Percentiles rank a stretch among this genome's conserved stretches.
These are phyloP conservation scores for Lathamus discolor DNA, from an alignment of 2,113 vertebrate species.

Conservation along the genomic window DNA sequence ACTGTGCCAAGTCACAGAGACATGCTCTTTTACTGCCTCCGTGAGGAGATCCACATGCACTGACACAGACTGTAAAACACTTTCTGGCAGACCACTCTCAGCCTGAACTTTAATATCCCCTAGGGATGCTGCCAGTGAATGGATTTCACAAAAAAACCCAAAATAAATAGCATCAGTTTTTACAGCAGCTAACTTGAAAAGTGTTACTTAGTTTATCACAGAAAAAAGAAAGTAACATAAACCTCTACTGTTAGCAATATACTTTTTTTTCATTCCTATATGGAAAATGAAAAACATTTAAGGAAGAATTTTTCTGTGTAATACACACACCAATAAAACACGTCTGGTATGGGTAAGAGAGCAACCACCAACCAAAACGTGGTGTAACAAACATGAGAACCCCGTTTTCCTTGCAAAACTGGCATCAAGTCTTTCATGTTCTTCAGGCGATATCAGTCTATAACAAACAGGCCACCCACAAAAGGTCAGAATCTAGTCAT, in stretches of 20 bases:
- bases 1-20: background rate
- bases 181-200: background rate
- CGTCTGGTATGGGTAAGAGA: background rate
- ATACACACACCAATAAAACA: background rate
- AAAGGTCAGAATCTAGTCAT: background rate
- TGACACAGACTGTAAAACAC: background rate
- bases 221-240: background rate
- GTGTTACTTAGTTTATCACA: background rate
- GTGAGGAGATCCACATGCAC: background rate
- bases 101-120: background rate
- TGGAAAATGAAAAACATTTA: background rate
- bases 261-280: background rate
- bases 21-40: conserved; percentile 48
- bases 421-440: background rate
- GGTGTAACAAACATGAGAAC: background rate
- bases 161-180: background rate
- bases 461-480: background rate
- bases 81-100: background rate
- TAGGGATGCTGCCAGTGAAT: background rate
- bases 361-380: background rate
- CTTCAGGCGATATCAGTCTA: background rate
- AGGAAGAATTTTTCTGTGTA: background rate
- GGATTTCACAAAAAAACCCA: background rate
- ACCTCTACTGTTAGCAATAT: background rate
- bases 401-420: background rate